Conservation (phyloP, 2,113 vertebrate genomes). For the Piprites chloris region DNA sequence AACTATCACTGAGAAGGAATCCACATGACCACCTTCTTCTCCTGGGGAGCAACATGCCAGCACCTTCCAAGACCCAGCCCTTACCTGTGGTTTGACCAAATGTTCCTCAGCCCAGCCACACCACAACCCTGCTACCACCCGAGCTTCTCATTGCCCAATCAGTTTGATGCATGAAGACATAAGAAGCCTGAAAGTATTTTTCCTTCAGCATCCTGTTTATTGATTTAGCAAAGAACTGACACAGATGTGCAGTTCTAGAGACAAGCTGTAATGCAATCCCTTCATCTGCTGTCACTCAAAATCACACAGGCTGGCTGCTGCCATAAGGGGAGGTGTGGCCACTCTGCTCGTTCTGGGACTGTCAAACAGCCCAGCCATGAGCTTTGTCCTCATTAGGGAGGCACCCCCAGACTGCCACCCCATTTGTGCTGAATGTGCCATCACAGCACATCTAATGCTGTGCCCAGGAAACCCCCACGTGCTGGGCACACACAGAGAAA, state of each 20-base stretch:
- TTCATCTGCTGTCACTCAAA: conserved; percentile 56
- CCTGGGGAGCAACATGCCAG: neutral
- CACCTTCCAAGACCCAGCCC: neutral
- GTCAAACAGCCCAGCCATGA: neutral
- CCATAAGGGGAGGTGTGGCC: neutral
- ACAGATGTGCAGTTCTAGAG: conserved; percentile 29
- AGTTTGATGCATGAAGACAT: conserved; percentile 28
- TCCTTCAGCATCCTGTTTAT: conserved; percentile 51
- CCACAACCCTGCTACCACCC: neutral
- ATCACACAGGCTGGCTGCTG: neutral
- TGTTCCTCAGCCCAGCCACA: neutral
- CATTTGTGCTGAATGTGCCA: rapidly evolving
- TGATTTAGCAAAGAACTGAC: conserved; percentile 57
- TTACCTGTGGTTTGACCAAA: neutral
- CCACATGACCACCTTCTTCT: neutral
- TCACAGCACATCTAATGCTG: rapidly evolving
- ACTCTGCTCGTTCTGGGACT: neutral
- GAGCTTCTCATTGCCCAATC: neutral
- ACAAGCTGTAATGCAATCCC: conserved; percentile 12
- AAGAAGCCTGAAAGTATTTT: conserved; percentile 30
- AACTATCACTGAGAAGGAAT: neutral
- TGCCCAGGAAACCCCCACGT: rapidly evolving
- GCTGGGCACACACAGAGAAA: neutral
- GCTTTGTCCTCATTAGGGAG: neutral
- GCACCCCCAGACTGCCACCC: neutral